Evolutionary conservation across 37 sponge, comb jelly and placozoan species (phyloP).

Genomic region (Cliona cf. orientalis): DNA sequence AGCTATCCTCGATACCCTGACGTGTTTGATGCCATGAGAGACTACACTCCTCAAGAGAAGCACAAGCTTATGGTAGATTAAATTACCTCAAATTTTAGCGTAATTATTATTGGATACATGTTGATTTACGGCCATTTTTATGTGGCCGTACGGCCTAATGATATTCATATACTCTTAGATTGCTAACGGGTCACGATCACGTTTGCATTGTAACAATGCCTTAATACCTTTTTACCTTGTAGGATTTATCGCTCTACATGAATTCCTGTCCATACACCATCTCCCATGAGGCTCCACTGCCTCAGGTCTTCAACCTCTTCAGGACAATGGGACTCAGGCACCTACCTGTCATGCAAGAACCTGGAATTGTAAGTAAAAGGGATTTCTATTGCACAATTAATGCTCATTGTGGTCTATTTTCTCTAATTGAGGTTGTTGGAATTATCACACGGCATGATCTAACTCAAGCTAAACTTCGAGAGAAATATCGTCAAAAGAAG

Average conservation of each 20-base stretch:
- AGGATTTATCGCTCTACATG: slow-evolving; percentile 90
- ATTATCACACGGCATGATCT: slow-evolving; percentile 83
- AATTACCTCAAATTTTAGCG: no score
- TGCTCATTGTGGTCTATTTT: neutral
- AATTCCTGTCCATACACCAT: slow-evolving; percentile 95
- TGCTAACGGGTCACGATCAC: no score
- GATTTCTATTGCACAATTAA: no score
- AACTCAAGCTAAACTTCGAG: slow-evolving; percentile 63
- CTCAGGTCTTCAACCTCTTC: slow-evolving; percentile 92
- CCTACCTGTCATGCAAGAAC: slow-evolving; percentile 82
- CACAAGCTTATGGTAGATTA: slow-evolving; percentile 82
- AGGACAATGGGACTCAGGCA: slow-evolving; percentile 97
- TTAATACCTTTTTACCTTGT: no score
- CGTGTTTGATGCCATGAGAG: no score
- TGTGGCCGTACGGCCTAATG: no score
- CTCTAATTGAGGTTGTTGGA: slow-evolving; percentile 52
- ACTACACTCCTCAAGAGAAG: no score
- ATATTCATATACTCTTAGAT: no score
- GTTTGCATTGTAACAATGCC: no score
- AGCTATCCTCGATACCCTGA: slow-evolving; percentile 76
- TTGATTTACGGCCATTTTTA: no score
- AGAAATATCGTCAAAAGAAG: slow-evolving; percentile 31
- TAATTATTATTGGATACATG: no score
- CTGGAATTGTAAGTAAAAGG: slow-evolving; percentile 85
- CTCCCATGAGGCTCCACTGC: slow-evolving; percentile 72